Percentiles rank a stretch among this genome's conserved stretches.
Evolutionary conservation across 1,140 invertebrate species (phyloP).

Genomic region (Drosophila pectinifera): DNA sequence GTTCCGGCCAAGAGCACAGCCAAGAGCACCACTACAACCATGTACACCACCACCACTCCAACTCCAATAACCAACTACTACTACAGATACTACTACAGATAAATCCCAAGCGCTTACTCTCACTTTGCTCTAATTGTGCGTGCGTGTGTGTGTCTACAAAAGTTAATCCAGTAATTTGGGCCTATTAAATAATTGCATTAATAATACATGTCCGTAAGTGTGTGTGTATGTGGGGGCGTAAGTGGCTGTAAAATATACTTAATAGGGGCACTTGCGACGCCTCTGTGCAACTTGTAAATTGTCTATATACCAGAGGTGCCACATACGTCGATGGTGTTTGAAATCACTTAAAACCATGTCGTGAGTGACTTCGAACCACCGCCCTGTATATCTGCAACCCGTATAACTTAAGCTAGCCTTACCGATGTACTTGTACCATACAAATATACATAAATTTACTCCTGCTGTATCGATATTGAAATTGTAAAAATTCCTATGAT

Average conservation of each 20-base stretch:
- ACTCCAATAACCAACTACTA: conserved; percentile 4
- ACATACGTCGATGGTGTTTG: not conserved
- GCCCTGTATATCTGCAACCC: conserved; percentile 20
- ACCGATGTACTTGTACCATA: conserved; percentile 31
- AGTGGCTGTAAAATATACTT: conserved; percentile 37
- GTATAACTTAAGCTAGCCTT: conserved; percentile 25
- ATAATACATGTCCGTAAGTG: conserved; percentile 43
- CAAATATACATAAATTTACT: conserved; percentile 23
- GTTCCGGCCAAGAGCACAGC: conserved; percentile 85
- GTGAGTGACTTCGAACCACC: not conserved
- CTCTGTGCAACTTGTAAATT: conserved; percentile 29
- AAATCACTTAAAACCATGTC: not conserved
- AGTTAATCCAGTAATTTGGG: conserved; percentile 40
- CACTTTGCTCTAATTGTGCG: conserved; percentile 65
- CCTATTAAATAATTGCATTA: conserved; percentile 51
- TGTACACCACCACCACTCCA: conserved; percentile 21
- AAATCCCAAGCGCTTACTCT: conserved; percentile 59
- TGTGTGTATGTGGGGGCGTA: conserved; percentile 21
- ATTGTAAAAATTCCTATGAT: conserved; percentile 17
- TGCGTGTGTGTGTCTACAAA: conserved; percentile 48
- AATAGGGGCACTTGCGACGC: conserved; percentile 4
- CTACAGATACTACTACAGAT: conserved; percentile 39
- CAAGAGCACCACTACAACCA: conserved; percentile 29
- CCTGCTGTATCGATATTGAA: conserved; percentile 12
- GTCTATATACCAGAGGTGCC: conserved; percentile 7